Evolutionary conservation across 92 coral and sea anemone species (phyloP), one percentile per base, ranked within the genome.

Genomic region (Porites evermanni): DNA sequence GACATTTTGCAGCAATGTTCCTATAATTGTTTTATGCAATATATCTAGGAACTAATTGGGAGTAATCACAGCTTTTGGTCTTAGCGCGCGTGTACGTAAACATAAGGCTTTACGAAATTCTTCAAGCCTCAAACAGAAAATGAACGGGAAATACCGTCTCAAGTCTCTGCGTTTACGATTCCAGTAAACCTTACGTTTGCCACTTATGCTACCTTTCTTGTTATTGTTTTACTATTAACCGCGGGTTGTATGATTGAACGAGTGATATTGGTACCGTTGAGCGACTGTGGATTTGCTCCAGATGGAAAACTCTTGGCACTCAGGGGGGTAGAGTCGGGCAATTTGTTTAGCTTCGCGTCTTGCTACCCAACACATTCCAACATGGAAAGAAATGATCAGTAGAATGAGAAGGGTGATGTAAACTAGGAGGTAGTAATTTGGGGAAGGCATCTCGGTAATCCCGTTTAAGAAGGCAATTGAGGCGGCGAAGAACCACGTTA

Each of bases 111-210:
- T 21, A 50, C 78, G 78, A 32, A 73, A 73, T 58, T 73, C 60
- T 17, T 20, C 23, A 24, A 73, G 24, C 50, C 78, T 11, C 78
- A 63, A 73, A 21, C 78, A 73, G 78, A 73, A 73, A 12, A 73
- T 73, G 50, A 73, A 73, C 16, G 78, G 78, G n/a, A n/a, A n/a
- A n/a, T n/a, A n/a, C n/a, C n/a, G n/a, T n/a, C n/a, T n/a, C n/a
- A n/a, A n/a, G n/a, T n/a, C n/a, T n/a, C n/a, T n/a, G n/a, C n/a
- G n/a, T n/a, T n/a, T n/a, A n/a, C n/a, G n/a, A n/a, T n/a, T n/a
- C n/a, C n/a, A n/a, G n/a, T n/a, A n/a, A n/a, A n/a, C n/a, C n/a
- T n/a, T n/a, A n/a, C n/a, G n/a, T n/a, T n/a, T n/a, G n/a, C n/a
- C n/a, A n/a, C n/a, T n/a, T n/a, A n/a, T n/a, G n/a, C n/a, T n/a